Base-by-base conservation (phyloP, 2,113 vertebrate species). In the Equus quagga region DNA sequence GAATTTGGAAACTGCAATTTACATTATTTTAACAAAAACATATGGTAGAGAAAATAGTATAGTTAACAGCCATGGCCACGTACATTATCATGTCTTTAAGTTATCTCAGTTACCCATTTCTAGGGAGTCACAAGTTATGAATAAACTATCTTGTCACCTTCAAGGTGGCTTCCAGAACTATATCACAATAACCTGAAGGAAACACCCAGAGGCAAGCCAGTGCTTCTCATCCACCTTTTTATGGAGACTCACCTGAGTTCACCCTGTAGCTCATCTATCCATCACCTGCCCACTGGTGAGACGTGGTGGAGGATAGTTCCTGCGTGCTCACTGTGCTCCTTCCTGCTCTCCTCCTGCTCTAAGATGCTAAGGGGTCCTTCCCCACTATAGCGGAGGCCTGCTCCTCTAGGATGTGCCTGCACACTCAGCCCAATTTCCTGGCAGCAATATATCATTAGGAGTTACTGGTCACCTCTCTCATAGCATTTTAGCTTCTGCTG, bases 1-100 rank as follows among this genome's bases (percentile, higher is more conserved):
- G 51, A 62, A 92, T 67, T 73, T 89, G 56, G 14, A 90, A 89
- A 94, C 58, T 86, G 36, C 19, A 26, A 36, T 64, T 84, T 80
- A 44, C n/a, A 12, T 80, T 70, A 87, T 73, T 87, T 73, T 92
- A 92, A 75, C 86, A 87, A 83, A 91, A 85, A 79, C n/a, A 24
- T 7, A 46, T 41, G 54, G 15, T 19, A 94, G 62, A 26, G 13
- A 86, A 92, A 21, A 82, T 12, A 92, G 36, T 54, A 44, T 81
- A 72, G 88, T 79, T 58, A 54, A 67, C 10, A 86, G 46, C 23
- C 14, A 75, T 73, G 33, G 58, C 28, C 72, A 72, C 41, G 18
- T 10, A 26, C 6, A 6, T 46, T 49, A 62, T 62, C 26, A n/a
- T 5, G 36, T 92, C 46, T 83, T 73, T 73, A 86, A 46, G 46